Evolutionary conservation across 1,140 invertebrate species (phyloP), one percentile per base, ranked within the genome.

Genomic region (Elysia chlorotica): DNA sequence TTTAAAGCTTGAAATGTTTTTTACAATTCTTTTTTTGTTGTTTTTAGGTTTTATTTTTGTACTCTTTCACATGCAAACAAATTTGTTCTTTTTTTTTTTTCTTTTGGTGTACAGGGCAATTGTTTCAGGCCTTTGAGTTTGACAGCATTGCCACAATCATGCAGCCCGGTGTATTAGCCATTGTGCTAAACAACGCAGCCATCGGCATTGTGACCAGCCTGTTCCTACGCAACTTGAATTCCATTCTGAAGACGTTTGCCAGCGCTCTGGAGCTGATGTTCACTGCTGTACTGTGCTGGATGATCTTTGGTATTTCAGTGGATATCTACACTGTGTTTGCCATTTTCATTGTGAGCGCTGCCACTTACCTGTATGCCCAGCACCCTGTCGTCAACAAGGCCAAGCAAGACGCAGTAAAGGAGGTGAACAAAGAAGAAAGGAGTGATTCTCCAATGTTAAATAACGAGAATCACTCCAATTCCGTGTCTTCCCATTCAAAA

Each of bases 191-290:
- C 83, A 97, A 95, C 89, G 93, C 95, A 0, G 91, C 93, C 0
- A 93, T 96, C 68, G 96, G 96, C 30, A 96, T 99, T 78, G 93
- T 96, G 0, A 98, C 96, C 0, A 96, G 95, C 85, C 94, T 98
- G 82, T 98, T 98, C 82, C 89, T 99, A 0, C 94, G 95, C 82
- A 94, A 92, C 75, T 90, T 98, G 69, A 98, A 98, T 88, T 98
- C 96, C 10, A 98, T 98, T 80, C 88, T 98, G 54, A 99, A 99
- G 89, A 97, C 95, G 10, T 98, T 98, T 89, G 96, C 96, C 0
- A 95, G 95, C 88, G 96, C 96, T 36, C 89, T 98, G 75, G 96
- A 99, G 87, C 87, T 98, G 19, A 89, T 97, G 38, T 94, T 98
- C 79, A 97, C 95, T 5, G 96, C 96, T 14, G 87, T 97, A 4